A percentile compares a stretch with the other conserved stretches of the same genome.
Evolutionary conservation across 2,113 vertebrate genomes (phyloP).

Genomic region (Polyodon spathula): DNA sequence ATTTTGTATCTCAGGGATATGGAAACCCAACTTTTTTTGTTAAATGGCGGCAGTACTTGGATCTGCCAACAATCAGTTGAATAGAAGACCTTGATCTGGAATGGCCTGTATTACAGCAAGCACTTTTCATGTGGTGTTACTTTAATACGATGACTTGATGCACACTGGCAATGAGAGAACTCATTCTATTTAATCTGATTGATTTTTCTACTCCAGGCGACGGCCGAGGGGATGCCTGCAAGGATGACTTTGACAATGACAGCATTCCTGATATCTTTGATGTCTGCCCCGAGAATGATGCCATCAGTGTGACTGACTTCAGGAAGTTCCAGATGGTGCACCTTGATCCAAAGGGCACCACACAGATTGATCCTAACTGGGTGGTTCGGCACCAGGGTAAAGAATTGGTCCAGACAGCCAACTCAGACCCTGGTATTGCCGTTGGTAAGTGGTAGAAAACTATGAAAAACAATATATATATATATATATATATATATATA

Average conservation of each 20-base stretch:
- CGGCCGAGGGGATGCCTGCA: slow-evolving; percentile 87
- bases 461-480: background rate
- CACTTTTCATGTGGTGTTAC: too few species aligned
- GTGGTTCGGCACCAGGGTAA: slow-evolving; percentile 95
- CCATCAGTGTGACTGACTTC: slow-evolving; percentile 88
- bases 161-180: too few species aligned
- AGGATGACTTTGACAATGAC: slow-evolving; percentile 96
- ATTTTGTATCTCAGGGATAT: too few species aligned
- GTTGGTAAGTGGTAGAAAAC: slow-evolving; percentile 67
- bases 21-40: too few species aligned
- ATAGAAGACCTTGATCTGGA: too few species aligned
- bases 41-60: too few species aligned
- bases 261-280: slow-evolving; percentile 83
- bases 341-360: slow-evolving; percentile 92
- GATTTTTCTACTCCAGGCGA: slow-evolving; percentile 61
- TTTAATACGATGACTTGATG: too few species aligned
- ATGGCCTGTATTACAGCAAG: too few species aligned
- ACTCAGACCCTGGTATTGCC: slow-evolving; percentile 94
- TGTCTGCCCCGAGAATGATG: slow-evolving; percentile 88
- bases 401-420: slow-evolving; percentile 92
- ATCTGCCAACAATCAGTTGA: too few species aligned
- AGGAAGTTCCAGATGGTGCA: slow-evolving; percentile 98
- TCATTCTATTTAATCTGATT: background rate
- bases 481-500: background rate
- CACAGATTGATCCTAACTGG: slow-evolving; percentile 97